Base-by-base conservation (phyloP, 2,888 invertebrate genomes). In the Venustoraphidia nigricollis region DNA sequence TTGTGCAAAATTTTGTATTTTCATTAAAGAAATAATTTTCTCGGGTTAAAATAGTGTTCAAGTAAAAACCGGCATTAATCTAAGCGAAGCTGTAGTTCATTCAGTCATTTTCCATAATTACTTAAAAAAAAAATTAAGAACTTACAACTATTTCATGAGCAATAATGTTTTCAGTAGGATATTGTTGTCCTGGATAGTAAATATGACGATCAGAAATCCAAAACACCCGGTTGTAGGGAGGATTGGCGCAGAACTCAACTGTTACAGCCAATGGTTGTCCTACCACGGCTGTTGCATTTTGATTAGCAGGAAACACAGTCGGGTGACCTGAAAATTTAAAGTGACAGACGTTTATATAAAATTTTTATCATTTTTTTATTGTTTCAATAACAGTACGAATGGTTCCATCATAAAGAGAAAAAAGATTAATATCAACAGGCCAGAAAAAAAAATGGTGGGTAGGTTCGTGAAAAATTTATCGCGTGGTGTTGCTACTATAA, bases 191-290 rank as follows among this genome's bases (percentile, higher is more conserved):
- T 9, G 76, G 76, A 51, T 65, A 62, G 56, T 74, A 72, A 35
- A 75, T 69, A 53, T 64, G 66, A 52, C 69, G 68, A 56, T 70
- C 71, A 46, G 72, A 74, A 55, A 80, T 71, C 81, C 81, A 82
- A 53, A 77, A 66, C 27, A 76, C 73, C 58, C 72, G 72, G 45
- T 69, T 75, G 56, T 78, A 76, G 39, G 76, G 71, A 3, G 87
- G 87, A 66, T 84, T 83, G 55, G 85, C 83, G 66, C 85, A 85
- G 62, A 83, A 83, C 62, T 83, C 83, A 55, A 82, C 81, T 39
- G 77, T 73, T 40, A 85, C 66, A 53, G 79, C 77, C 52, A 83
- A 65, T 1, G 79, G 74, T 52, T 80, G 79, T 36, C 84, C 84
- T 49, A 77, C 76, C 57, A 80, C 76, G 13, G 80, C 82, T 34